Conservation (phyloP, 2,797 vertebrate genomes). For the Danio aesculapii region DNA sequence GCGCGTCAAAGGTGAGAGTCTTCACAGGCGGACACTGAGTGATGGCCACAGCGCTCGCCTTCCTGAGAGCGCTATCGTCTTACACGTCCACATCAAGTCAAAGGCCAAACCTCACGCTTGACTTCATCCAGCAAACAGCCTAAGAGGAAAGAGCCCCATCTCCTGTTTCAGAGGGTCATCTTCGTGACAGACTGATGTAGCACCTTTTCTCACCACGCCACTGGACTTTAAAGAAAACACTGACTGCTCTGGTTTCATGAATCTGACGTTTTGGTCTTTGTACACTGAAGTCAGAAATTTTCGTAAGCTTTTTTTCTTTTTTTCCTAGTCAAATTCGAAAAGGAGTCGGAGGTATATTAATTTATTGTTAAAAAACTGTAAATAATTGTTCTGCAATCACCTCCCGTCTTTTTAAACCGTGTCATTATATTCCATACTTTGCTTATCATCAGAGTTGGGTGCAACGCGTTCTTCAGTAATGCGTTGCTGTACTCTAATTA, state of each 20-base stretch:
- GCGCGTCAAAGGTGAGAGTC: constrained; percentile 61
- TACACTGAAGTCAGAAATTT: not conserved
- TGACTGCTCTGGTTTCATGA: constrained; percentile 45
- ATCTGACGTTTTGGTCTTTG: constrained; percentile 15
- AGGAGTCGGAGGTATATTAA: too few relatives aligned
- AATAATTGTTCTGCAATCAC: too few relatives aligned
- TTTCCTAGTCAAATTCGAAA: too few relatives aligned
- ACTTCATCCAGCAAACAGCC: constrained; percentile 74
- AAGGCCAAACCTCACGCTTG: constrained; percentile 74
- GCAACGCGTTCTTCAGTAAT: too few relatives aligned
- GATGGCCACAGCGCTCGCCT: constrained; percentile 51
- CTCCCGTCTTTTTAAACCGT: too few relatives aligned
- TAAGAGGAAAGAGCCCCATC: constrained; percentile 44
- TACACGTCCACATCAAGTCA: constrained; percentile 73
- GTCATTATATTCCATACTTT: too few relatives aligned
- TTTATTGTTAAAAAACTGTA: too few relatives aligned
- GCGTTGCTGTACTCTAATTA: too few relatives aligned
- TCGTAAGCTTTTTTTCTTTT: too few relatives aligned
- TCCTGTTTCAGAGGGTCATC: constrained; percentile 48
- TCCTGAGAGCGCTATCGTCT: constrained; percentile 68
- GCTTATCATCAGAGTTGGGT: too few relatives aligned
- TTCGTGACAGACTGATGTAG: constrained; percentile 54
- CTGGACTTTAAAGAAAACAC: constrained; percentile 47
- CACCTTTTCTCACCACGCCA: constrained; percentile 43
- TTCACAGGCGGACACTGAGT: constrained; percentile 45